These are phyloP conservation scores for Chlamydotis undulata DNA, from an alignment of 2,113 vertebrate species.

Conservation along the genomic window DNA sequence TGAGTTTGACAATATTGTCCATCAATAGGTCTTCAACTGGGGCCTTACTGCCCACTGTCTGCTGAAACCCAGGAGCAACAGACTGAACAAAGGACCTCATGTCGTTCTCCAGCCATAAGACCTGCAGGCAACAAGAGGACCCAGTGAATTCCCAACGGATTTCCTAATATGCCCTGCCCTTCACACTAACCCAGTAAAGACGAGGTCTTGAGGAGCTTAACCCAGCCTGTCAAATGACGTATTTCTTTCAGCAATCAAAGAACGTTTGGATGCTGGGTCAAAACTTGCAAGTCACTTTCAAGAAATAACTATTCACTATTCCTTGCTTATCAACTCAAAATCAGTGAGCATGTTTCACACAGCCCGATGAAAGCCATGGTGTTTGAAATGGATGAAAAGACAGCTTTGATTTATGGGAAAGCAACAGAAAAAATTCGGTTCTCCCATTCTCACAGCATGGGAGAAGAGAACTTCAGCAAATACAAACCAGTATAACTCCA, in stretches of 20 bases:
- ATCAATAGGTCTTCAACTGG: conserved; percentile 75
- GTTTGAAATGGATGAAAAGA: background rate
- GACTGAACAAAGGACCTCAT: conserved; percentile 75
- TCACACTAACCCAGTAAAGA: background rate
- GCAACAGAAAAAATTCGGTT: background rate
- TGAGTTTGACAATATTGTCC: conserved; percentile 79
- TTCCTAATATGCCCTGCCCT: background rate
- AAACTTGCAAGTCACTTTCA: background rate
- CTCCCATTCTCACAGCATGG: background rate
- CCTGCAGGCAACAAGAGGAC: conserved; percentile 63
- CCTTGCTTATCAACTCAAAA: background rate
- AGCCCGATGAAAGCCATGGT: background rate
- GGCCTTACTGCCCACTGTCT: conserved; percentile 73
- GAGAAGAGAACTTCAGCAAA: background rate
- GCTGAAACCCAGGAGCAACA: conserved; percentile 81
- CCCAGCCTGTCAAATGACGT: background rate
- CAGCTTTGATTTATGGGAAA: conserved; percentile 1
- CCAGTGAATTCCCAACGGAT: background rate
- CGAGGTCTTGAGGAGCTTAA: background rate
- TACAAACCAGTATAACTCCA: background rate
- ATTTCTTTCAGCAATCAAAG: background rate
- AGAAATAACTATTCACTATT: background rate
- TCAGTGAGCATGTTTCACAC: background rate
- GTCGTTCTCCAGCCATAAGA: conserved; percentile 82
- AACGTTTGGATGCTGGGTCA: background rate